phyloP scores from a whole-genome alignment of 2,113 vertebrate species.

The Notechis scutatus region DNA sequence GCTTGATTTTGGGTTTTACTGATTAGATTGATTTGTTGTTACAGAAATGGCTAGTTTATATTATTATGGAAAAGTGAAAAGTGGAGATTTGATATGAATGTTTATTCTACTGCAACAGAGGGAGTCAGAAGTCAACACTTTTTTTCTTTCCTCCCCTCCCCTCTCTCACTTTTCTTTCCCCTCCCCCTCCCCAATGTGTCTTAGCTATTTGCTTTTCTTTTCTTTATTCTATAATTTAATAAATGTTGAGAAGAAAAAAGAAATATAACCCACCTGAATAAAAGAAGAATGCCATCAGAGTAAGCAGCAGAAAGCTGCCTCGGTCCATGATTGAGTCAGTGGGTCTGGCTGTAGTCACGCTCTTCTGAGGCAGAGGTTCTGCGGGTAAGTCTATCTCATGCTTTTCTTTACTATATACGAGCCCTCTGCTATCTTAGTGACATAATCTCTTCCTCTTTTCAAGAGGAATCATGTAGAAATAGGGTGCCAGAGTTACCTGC shows the following conservation, averaged over 20 bases:
- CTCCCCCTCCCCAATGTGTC: too few relatives aligned
- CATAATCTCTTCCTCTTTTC: not conserved
- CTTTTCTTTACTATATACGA: not conserved
- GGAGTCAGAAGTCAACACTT: too few relatives aligned
- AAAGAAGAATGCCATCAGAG: not conserved
- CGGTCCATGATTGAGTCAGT: not conserved
- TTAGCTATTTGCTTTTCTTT: too few relatives aligned
- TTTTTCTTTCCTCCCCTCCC: too few relatives aligned
- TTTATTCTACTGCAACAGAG: too few relatives aligned
- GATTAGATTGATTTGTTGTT: too few relatives aligned
- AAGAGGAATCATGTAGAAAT: not conserved
- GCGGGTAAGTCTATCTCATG: not conserved
- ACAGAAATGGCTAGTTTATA: too few relatives aligned
- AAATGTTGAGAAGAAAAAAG: not conserved
- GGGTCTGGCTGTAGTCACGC: not conserved
- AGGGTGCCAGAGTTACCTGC: not conserved
- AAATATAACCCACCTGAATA: not conserved
- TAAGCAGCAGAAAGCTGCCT: not conserved
- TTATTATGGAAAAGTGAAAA: too few relatives aligned
- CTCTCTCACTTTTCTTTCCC: too few relatives aligned
- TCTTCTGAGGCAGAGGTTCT: not conserved
- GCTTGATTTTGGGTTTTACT: too few relatives aligned
- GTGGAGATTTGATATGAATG: too few relatives aligned
- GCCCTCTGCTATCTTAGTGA: not conserved
- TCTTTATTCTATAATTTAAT: too few relatives aligned